These are phyloP conservation scores for Pempheris klunzingeri DNA, from an alignment of 2,797 vertebrate genomes.

Conservation along the genomic window DNA sequence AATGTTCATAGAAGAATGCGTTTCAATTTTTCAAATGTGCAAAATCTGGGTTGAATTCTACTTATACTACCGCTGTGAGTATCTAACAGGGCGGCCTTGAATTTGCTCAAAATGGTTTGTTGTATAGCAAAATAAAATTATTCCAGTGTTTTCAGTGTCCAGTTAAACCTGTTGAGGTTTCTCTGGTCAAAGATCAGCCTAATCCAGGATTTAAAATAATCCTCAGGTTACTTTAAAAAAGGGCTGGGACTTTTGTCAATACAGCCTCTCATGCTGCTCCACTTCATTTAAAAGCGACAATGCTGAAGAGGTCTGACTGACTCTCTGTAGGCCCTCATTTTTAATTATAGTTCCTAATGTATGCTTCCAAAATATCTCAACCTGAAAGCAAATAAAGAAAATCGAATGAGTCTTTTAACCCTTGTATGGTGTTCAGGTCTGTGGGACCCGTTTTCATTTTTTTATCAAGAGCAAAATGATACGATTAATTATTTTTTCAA, in stretches of 20 bases:
- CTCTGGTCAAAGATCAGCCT: neutral
- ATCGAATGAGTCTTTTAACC: too few relatives aligned
- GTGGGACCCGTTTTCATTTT: too few relatives aligned
- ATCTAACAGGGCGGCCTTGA: neutral
- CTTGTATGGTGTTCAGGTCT: too few relatives aligned
- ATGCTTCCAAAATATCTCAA: too few relatives aligned
- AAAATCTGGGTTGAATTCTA: too few relatives aligned
- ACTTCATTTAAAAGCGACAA: neutral
- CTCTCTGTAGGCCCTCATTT: neutral
- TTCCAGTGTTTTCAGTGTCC: neutral
- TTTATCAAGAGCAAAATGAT: too few relatives aligned
- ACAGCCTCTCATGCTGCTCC: neutral
- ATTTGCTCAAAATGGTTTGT: neutral
- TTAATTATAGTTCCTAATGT: neutral
- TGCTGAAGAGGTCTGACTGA: neutral
- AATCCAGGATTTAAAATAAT: neutral
- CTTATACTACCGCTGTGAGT: neutral
- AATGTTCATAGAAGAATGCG: too few relatives aligned
- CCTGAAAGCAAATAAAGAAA: too few relatives aligned
- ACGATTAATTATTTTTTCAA: too few relatives aligned
- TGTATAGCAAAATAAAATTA: neutral
- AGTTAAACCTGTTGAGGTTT: neutral
- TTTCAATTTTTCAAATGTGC: too few relatives aligned
- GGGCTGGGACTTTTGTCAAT: too few relatives aligned
- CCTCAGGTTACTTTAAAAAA: neutral